A percentile compares a stretch with the other conserved stretches of the same genome.
These are phyloP conservation scores for Caracal caracal DNA, from an alignment of 2,113 vertebrate genomes.

Conservation along the genomic window DNA sequence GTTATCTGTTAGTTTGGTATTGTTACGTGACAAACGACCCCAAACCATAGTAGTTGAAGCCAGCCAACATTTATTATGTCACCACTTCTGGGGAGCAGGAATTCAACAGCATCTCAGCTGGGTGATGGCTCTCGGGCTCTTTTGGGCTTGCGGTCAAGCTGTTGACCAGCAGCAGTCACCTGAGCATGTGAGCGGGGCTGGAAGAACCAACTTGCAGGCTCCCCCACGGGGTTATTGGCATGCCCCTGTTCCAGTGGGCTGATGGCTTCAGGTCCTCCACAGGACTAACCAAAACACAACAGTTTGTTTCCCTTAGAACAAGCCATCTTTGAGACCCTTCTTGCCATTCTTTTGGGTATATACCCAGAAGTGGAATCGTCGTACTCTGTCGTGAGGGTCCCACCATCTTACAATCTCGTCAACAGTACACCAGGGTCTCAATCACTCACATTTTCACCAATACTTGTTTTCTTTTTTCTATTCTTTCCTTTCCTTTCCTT, in stretches of 20 bases:
- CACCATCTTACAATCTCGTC: neutral
- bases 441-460: neutral
- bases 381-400: neutral
- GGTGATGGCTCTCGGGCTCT: neutral
- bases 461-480: neutral
- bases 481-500: too few relatives aligned
- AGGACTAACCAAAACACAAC: neutral
- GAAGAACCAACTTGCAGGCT: neutral
- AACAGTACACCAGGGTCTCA: neutral
- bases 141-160: neutral
- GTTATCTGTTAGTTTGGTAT: constrained; percentile 3
- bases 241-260: neutral
- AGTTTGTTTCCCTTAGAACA: neutral
- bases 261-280: neutral
- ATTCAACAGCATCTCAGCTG: neutral
- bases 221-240: neutral
- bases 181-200: neutral
- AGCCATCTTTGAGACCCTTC: neutral
- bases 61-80: neutral
- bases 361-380: neutral
- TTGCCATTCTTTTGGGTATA: neutral
- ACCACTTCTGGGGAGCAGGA: neutral
- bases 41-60: neutral
- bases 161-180: neutral
- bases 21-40: neutral